phyloP scores from a whole-genome alignment of 2,797 vertebrate species.

The Pangasius sanitwongsei region DNA sequence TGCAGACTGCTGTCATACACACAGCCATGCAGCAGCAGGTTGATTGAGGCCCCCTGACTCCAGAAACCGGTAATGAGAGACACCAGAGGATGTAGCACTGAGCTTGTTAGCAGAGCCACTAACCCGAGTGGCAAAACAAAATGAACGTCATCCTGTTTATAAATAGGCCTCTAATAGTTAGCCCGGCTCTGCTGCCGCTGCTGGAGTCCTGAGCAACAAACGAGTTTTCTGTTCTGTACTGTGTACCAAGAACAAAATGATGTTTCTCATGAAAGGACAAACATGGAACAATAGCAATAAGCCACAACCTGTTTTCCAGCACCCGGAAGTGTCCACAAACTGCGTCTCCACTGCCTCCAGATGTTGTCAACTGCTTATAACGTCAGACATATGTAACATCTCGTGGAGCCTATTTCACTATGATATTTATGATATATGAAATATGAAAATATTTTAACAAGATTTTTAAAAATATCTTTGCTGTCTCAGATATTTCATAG shows the following conservation, averaged over 20 bases:
- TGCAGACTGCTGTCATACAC: constrained; percentile 17
- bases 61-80: constrained; percentile 55
- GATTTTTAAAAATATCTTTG: too few species aligned
- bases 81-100: constrained; percentile 38
- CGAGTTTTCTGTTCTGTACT: background rate
- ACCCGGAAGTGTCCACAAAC: background rate
- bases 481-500: background rate
- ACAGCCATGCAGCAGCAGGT: constrained; percentile 23
- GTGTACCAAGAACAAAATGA: constrained; percentile 4
- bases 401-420: background rate
- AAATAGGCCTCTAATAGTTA: constrained; percentile 51
- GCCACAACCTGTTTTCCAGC: background rate
- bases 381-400: background rate
- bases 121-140: constrained; percentile 48
- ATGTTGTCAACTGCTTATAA: background rate
- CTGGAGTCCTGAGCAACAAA: constrained; percentile 33
- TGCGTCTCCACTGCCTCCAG: background rate
- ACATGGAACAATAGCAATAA: background rate
- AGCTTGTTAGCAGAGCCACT: constrained; percentile 51
- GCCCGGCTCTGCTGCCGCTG: constrained; percentile 22
- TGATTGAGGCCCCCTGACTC: constrained; percentile 41
- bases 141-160: constrained; percentile 48
- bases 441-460: too few species aligned
- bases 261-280: background rate
- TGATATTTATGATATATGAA: too few species aligned